Evolutionary conservation across 2,888 invertebrate species (phyloP).

Genomic region (Lycophotia porphyrea): DNA sequence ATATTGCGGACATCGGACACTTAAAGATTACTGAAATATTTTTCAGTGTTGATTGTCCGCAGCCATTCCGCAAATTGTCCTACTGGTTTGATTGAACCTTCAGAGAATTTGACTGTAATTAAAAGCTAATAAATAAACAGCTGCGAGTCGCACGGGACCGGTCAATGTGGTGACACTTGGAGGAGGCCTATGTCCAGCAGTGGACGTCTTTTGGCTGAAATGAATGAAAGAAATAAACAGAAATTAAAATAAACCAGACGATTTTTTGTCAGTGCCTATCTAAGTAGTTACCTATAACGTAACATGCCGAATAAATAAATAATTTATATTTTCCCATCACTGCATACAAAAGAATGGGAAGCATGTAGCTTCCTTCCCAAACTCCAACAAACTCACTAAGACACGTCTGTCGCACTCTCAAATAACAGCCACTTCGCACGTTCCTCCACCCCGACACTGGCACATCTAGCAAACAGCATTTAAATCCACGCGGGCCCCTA

Average conservation of each 20-base stretch:
- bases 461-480: conserved; percentile 60
- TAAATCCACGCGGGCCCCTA: conserved; percentile 77
- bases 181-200: too few species aligned
- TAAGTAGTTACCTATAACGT: background rate
- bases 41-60: background rate
- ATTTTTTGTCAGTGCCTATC: background rate
- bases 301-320: background rate
- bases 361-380: background rate
- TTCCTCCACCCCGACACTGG: conserved; percentile 17
- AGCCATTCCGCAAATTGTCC: background rate
- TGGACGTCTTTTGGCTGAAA: too few species aligned
- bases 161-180: too few species aligned
- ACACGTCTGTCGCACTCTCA: conserved; percentile 29
- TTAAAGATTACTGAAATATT: background rate
- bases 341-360: background rate
- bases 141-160: too few species aligned
- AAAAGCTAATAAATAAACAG: background rate
- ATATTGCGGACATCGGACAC: background rate
- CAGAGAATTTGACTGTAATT: background rate
- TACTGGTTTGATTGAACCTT: background rate
- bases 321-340: background rate
- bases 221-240: background rate
- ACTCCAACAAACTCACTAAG: conserved; percentile 20
- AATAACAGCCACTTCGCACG: conserved; percentile 45
- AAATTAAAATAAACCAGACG: background rate